Conservation (phyloP, 2,113 vertebrate species). For the Oreochromis niloticus region DNA sequence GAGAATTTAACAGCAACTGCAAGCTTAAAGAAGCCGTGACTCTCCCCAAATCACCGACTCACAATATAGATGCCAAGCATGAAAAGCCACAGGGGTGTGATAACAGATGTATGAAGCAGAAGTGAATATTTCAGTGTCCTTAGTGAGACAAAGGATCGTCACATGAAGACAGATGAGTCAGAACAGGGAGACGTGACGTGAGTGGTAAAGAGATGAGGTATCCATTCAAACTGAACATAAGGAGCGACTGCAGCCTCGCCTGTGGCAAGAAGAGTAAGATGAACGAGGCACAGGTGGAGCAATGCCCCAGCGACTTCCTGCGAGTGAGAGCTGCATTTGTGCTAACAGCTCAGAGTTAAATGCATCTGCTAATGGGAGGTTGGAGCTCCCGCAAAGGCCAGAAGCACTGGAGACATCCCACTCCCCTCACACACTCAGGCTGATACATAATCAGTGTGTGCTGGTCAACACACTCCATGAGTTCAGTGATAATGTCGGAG, state of each 20-base stretch:
- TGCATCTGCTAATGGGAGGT: background rate
- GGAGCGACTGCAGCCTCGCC: background rate
- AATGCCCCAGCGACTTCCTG: background rate
- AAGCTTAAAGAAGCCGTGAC: background rate
- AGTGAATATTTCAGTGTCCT: background rate
- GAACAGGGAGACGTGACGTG: slow-evolving; percentile 1
- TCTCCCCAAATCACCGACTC: background rate
- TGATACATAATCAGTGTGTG: background rate
- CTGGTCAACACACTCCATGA: background rate
- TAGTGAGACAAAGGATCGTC: background rate
- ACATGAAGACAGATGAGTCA: background rate
- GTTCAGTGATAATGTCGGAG: background rate
- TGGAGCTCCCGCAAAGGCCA: background rate
- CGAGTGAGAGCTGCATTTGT: background rate
- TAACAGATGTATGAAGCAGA: background rate
- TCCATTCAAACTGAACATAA: slow-evolving; percentile 11
- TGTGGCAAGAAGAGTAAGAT: background rate
- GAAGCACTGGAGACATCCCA: background rate
- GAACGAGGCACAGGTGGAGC: background rate
- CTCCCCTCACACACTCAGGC: background rate
- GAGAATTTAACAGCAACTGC: background rate
- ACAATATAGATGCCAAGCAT: background rate
- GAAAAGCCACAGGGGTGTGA: background rate
- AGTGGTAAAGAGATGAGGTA: slow-evolving; percentile 7
- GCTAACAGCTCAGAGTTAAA: background rate